phyloP scores from a whole-genome alignment of 2,888 invertebrate genomes.

The Drosophila suboccidentalis region DNA sequence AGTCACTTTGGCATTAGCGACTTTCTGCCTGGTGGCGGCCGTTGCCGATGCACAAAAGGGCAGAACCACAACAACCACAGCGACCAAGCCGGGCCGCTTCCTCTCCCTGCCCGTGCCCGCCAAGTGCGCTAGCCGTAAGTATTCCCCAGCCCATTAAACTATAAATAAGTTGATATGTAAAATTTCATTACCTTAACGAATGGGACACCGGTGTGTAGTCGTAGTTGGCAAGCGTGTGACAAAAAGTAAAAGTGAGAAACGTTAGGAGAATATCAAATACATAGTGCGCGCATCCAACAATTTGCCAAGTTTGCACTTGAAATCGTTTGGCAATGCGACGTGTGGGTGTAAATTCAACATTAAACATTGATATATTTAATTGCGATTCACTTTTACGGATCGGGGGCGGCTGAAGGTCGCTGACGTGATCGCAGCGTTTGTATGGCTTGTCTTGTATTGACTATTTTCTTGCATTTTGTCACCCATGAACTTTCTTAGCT shows the following conservation, averaged over 20 bases:
- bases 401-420: slow-evolving; percentile 62
- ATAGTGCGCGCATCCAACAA: slow-evolving; percentile 27
- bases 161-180: slow-evolving; percentile 15
- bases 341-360: slow-evolving; percentile 54
- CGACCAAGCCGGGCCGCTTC: slow-evolving; percentile 92
- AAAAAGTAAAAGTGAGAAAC: slow-evolving; percentile 73
- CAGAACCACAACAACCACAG: slow-evolving; percentile 88
- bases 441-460: slow-evolving; percentile 9
- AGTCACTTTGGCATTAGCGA: slow-evolving; percentile 88
- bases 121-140: slow-evolving; percentile 95
- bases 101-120: slow-evolving; percentile 92
- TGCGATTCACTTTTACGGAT: slow-evolving; percentile 28
- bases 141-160: slow-evolving; percentile 2
- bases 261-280: slow-evolving; percentile 60
- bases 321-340: slow-evolving; percentile 74
- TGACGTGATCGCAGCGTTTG: slow-evolving; percentile 53
- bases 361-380: slow-evolving; percentile 28
- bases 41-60: slow-evolving; percentile 87
- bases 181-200: slow-evolving; percentile 12
- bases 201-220: not conserved
- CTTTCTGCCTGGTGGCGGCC: slow-evolving; percentile 87
- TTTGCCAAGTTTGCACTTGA: slow-evolving; percentile 75
- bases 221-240: slow-evolving; percentile 21
- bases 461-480: slow-evolving; percentile 25
- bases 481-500: slow-evolving; percentile 47